These are phyloP conservation scores for Stictonetta naevosa DNA, from an alignment of 2,113 vertebrate species.

Conservation along the genomic window DNA sequence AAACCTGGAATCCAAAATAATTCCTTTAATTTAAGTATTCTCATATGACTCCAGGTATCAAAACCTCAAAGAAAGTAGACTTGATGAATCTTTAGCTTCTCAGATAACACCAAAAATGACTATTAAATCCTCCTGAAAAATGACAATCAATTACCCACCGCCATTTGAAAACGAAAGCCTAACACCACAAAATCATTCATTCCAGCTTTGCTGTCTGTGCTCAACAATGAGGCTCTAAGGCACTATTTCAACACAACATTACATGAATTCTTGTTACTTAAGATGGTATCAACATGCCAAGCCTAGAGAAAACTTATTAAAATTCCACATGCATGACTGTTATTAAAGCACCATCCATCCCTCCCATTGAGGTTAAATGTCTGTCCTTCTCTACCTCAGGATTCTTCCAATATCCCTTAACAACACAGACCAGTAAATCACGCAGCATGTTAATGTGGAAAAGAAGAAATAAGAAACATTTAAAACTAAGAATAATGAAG, in stretches of 20 bases:
- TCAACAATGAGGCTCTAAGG: not conserved
- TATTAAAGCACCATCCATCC: not conserved
- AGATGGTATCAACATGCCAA: not conserved
- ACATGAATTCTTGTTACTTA: not conserved
- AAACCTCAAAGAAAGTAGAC: not conserved
- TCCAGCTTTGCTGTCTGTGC: not conserved
- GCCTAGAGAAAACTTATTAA: not conserved
- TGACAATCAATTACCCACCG: conserved; percentile 2
- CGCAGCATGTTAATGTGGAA: not conserved
- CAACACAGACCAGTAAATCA: not conserved
- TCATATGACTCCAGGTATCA: not conserved
- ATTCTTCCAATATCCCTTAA: not conserved
- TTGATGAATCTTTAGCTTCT: not conserved
- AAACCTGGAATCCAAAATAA: not conserved
- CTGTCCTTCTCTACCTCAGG: not conserved
- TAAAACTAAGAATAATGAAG: not conserved
- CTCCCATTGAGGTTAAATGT: not conserved
- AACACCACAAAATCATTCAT: not conserved
- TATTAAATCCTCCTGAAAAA: not conserved
- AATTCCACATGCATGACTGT: not conserved
- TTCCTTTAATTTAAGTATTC: not conserved
- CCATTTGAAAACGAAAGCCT: not conserved
- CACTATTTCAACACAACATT: not conserved
- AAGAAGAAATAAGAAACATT: not conserved
- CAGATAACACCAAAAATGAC: conserved; percentile 1